Evolutionary conservation across 2,797 vertebrate species (phyloP), one percentile per base, ranked within the genome.

Genomic region (Chaenodraco wilsoni): DNA sequence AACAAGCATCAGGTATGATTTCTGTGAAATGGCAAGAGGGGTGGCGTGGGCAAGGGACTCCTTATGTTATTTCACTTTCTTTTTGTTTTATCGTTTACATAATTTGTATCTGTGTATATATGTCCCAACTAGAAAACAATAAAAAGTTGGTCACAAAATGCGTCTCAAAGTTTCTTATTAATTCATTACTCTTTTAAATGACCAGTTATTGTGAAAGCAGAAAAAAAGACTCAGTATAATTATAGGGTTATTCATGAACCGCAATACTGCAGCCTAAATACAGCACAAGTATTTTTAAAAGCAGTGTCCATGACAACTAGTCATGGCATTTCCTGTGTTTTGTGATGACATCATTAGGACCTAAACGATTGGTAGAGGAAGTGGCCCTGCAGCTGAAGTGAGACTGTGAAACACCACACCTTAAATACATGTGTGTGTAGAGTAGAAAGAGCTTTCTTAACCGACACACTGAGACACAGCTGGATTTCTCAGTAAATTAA

Each of bases 301-400:
- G 17, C 13, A 8, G 49, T 43, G 11, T 21, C 31, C 43, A 45
- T 63, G 48, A 48, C 52, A 46, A 19, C 64, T 1, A 40, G 48
- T 16, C n/a, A 45, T 48, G 5, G 51, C 49, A 82, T 74, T 84
- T 83, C 69, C 61, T 69, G 69, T 82, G 82, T 65, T 79, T 74
- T 72, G 21, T 69, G 46, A 72, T 87, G 84, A 92, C 77, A 84
- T 88, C 81, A 87, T 57, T 31, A 12, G 8, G 9, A 64, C 37
- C 75, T 57, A 79, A 83, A 88, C 69, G n/a, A 17, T 13, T 50
- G n/a, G 2, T 2, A 49, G 76, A 83, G 88, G 88, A 90, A 90
- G 85, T 84, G 55, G 17, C 19, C 14, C 17, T 2, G 33, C 48
- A 48, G 54, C 58, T 52, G n/a, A 79, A 76, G 31, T 17, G 50